These are phyloP conservation scores for Coremacera marginata DNA, from an alignment of 2,888 invertebrate species.

Conservation along the genomic window DNA sequence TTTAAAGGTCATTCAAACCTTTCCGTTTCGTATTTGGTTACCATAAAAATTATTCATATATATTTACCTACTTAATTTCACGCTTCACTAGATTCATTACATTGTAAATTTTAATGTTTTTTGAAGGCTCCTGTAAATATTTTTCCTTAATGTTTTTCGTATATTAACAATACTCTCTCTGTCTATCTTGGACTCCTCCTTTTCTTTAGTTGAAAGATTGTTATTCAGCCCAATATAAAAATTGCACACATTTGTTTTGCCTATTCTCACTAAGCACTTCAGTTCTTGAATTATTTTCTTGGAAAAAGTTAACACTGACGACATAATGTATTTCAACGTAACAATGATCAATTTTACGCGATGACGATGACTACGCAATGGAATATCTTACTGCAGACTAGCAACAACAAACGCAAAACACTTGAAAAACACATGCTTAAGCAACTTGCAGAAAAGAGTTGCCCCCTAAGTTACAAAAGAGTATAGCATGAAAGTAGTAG, in stretches of 20 bases:
- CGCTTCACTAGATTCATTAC: too few species aligned
- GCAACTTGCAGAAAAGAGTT: neutral
- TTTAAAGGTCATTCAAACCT: too few species aligned
- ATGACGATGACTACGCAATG: constrained; percentile 30
- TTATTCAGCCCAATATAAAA: neutral
- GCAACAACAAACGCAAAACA: constrained; percentile 5
- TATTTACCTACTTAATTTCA: too few species aligned
- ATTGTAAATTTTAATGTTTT: too few species aligned
- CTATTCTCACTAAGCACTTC: neutral
- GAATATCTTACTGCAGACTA: constrained; percentile 14
- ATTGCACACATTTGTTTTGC: neutral
- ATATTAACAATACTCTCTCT: too few species aligned
- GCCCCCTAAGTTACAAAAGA: too few species aligned
- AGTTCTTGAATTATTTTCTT: neutral
- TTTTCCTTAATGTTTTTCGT: too few species aligned
- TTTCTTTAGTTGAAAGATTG: neutral
- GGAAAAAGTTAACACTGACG: neutral
- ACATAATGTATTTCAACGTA: neutral
- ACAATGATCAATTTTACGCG: constrained; percentile 17
- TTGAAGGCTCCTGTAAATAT: too few species aligned
- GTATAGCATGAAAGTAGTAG: neutral
- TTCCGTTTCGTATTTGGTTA: too few species aligned
- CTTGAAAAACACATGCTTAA: constrained; percentile 40
- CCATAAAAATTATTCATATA: too few species aligned
- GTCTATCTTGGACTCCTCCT: neutral